Base-by-base conservation (phyloP, 2,888 invertebrate species). In the Cryptops parisi region DNA sequence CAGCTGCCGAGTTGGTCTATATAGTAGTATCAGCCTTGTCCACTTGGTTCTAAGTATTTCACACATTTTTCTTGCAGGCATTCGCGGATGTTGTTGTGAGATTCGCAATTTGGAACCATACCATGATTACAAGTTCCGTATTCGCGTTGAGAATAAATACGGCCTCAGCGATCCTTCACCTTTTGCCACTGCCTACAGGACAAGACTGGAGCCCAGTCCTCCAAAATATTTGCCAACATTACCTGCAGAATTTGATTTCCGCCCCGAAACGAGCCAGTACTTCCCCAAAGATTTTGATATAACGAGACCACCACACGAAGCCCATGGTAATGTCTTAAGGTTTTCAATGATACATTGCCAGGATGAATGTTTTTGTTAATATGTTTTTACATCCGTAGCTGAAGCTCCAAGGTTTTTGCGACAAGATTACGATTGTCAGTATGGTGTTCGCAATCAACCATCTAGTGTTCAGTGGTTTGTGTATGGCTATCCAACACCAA, bases 131-230 rank as follows among this genome's bases (percentile, higher is more conserved):
- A 84, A 85, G 68, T 93, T 96, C 76, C 78, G 98, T 56, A 80
- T 97, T 39, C 78, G 94, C 38, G 97, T 97, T 2, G 94, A 96
- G 68, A 98, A 97, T 72, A 87, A 89, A 68, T 90, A 85, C 68
- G 97, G 97, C 43, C 80, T 93, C 59, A 91, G 91, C 70, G 96
- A 97, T 67, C 96, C 97, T 0, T 93, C 93, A 54, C 93, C 94
- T 1, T 84, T 81, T 65, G 86, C 87, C 1, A 76, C 81, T 62
- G 89, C 90, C 0, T 81, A 83, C 65, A 52, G 63, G 17, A 58
- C 54, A 6, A 58, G 60, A 38, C 54, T 62, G 1, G 58, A 52
- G 21, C 48, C 47, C 54, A 52, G 47, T n/a, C 54, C 54, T 9
- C 54, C 54, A 1, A 55, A 45, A 25, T 46, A 48, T 2, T 43